These are phyloP conservation scores for Epistrophe grossulariae DNA, from an alignment of 2,888 invertebrate species.

Conservation along the genomic window DNA sequence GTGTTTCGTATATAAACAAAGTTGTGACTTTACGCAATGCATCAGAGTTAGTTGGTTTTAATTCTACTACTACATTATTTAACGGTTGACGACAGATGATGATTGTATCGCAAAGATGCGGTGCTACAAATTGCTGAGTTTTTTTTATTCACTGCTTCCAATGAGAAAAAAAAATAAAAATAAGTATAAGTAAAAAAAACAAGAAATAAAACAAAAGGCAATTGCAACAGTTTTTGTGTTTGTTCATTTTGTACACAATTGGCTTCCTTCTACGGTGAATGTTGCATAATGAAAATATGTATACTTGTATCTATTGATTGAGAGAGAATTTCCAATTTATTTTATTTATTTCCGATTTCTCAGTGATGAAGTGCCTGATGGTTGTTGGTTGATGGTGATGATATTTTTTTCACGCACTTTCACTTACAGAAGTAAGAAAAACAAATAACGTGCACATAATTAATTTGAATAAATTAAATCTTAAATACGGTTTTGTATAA, in stretches of 20 bases:
- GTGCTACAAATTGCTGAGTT: slow-evolving; percentile 39
- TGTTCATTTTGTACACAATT: neutral
- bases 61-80: slow-evolving; percentile 35
- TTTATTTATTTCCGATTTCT: slow-evolving; percentile 55
- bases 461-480: too few relatives aligned
- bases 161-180: neutral
- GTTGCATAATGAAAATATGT: slow-evolving; percentile 40
- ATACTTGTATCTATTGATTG: slow-evolving; percentile 39
- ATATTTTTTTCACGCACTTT: neutral
- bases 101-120: slow-evolving; percentile 38
- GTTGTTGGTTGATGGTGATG: neutral
- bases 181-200: neutral
- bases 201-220: slow-evolving; percentile 23
- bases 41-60: slow-evolving; percentile 13
- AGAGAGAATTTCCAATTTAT: slow-evolving; percentile 44
- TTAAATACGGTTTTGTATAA: too few relatives aligned
- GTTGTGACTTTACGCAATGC: slow-evolving; percentile 57
- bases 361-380: neutral
- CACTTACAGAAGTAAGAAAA: neutral
- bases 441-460: neutral
- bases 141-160: slow-evolving; percentile 31
- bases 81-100: slow-evolving; percentile 67
- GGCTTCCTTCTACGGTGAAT: slow-evolving; percentile 40
- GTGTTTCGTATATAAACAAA: neutral
- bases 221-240: slow-evolving; percentile 19